Evolutionary conservation across 2,888 invertebrate genomes (phyloP).

Genomic region (Thalpophila matura): DNA sequence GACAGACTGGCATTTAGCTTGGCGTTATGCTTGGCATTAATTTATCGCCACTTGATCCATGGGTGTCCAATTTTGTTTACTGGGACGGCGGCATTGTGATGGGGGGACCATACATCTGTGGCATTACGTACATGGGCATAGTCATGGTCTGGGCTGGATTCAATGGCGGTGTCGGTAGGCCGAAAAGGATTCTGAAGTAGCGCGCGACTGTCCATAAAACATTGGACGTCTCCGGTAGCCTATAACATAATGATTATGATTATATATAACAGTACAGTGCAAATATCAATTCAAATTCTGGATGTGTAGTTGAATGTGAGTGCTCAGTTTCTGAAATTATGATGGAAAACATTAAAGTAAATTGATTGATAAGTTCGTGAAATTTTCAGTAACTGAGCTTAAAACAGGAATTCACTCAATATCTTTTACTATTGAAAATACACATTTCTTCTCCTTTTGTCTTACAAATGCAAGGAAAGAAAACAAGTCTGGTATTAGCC

Average conservation of each 20-base stretch:
- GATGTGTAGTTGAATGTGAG: not conserved
- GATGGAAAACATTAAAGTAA: not conserved
- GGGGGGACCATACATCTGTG: slow-evolving; percentile 80
- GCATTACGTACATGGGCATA: slow-evolving; percentile 87
- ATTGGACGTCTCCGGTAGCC: slow-evolving; percentile 90
- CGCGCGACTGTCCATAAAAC: slow-evolving; percentile 89
- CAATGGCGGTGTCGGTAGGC: slow-evolving; percentile 85
- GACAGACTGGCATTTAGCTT: slow-evolving; percentile 89
- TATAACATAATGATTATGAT: slow-evolving; percentile 75
- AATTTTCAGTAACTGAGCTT: slow-evolving; percentile 34
- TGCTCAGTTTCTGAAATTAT: slow-evolving; percentile 37
- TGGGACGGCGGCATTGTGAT: slow-evolving; percentile 74
- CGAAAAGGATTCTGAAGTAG: slow-evolving; percentile 88
- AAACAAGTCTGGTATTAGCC: too few species aligned
- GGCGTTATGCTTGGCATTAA: slow-evolving; percentile 66
- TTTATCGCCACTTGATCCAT: slow-evolving; percentile 85
- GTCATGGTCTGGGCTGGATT: slow-evolving; percentile 81
- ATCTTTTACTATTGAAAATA: not conserved
- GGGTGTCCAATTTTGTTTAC: slow-evolving; percentile 84
- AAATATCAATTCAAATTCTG: slow-evolving; percentile 66
- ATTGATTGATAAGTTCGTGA: not conserved
- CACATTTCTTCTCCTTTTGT: too few species aligned
- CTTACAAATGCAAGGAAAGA: too few species aligned
- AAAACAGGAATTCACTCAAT: slow-evolving; percentile 45
- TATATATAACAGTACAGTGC: slow-evolving; percentile 54